Percentiles rank a stretch among this genome's conserved stretches.
Evolutionary conservation across 1,140 invertebrate genomes (phyloP).

Genomic region (Tigriopus japonicus): DNA sequence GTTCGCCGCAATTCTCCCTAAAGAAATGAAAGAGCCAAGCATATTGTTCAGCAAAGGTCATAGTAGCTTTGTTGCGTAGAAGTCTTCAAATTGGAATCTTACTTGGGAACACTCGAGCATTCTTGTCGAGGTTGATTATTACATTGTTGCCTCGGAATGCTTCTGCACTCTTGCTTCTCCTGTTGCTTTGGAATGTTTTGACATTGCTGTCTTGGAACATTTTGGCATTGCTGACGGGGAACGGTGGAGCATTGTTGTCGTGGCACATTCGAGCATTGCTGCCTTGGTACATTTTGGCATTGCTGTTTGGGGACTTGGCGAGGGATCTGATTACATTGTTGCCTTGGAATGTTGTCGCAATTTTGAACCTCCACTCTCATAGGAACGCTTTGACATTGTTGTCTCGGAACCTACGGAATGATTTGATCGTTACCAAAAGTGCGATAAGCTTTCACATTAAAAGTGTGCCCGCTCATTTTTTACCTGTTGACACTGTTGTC

Average conservation of each 20-base stretch:
- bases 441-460: too few relatives aligned
- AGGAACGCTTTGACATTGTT: slow-evolving; percentile 10
- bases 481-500: slow-evolving; percentile 2
- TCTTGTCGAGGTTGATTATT: background rate
- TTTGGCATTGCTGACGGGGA: slow-evolving; percentile 8
- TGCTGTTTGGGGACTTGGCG: slow-evolving; percentile 3
- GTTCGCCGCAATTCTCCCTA: background rate
- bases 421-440: too few relatives aligned
- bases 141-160: background rate
- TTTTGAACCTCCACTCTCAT: background rate
- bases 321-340: background rate
- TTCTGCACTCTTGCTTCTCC: slow-evolving; percentile 1
- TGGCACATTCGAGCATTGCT: slow-evolving; percentile 6
- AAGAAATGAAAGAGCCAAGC: background rate
- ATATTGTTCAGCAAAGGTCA: background rate
- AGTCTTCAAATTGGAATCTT: background rate
- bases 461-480: background rate
- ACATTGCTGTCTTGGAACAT: slow-evolving; percentile 10
- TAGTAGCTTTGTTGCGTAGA: background rate
- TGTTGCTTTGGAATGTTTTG: background rate
- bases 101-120: background rate
- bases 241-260: slow-evolving; percentile 9
- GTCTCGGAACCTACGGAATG: slow-evolving; percentile 8
- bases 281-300: slow-evolving; percentile 4
- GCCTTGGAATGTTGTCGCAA: slow-evolving; percentile 1